These are phyloP conservation scores for Platygyra sinensis DNA, from an alignment of 64 coral and sea anemone species.

Conservation along the genomic window DNA sequence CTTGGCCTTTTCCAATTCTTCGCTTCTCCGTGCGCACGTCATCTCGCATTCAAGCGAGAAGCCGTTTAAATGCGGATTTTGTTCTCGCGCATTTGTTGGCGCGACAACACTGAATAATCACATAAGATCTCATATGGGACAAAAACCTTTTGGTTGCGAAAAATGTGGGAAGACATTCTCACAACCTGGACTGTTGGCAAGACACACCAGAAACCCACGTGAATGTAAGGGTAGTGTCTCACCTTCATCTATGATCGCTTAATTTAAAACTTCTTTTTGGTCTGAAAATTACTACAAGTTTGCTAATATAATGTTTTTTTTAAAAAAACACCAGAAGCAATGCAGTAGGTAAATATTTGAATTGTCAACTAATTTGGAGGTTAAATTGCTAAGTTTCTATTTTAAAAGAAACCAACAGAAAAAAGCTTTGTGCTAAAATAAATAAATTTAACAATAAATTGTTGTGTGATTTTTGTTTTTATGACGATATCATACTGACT, in stretches of 20 bases:
- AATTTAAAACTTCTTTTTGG: neutral
- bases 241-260: neutral
- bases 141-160: conserved; percentile 57
- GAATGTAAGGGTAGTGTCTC: conserved; percentile 21
- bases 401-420: too few relatives aligned
- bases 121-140: conserved; percentile 44
- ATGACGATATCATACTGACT: too few relatives aligned
- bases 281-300: neutral
- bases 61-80: conserved; percentile 58
- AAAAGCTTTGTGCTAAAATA: too few relatives aligned
- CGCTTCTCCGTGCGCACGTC: conserved; percentile 43
- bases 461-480: too few relatives aligned
- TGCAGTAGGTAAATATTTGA: too few relatives aligned
- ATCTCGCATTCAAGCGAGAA: conserved; percentile 28
- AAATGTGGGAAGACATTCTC: conserved; percentile 59
- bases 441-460: too few relatives aligned
- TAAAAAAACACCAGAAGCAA: too few relatives aligned
- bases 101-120: conserved; percentile 37
- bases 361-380: too few relatives aligned
- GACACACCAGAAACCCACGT: conserved; percentile 36
- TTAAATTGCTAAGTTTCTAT: too few relatives aligned
- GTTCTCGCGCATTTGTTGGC: conserved; percentile 45
- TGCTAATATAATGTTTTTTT: too few relatives aligned
- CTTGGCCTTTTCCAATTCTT: conserved; percentile 32
- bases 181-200: conserved; percentile 25